These are phyloP conservation scores for Gymnoscopelus microlampas DNA, from an alignment of 2,797 vertebrate genomes.

Conservation along the genomic window DNA sequence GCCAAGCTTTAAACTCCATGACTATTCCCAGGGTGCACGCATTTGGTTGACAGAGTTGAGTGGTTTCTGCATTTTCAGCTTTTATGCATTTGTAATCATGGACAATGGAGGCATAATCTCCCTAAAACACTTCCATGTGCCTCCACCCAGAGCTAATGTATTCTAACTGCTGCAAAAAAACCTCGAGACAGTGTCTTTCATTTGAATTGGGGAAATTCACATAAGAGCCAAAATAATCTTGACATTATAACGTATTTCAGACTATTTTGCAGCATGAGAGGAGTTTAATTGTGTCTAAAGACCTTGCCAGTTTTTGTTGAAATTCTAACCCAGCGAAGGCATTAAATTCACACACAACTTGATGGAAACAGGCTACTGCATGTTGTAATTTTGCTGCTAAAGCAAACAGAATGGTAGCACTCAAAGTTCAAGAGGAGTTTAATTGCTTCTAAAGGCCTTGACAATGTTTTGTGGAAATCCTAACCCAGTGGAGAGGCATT, in stretches of 20 bases:
- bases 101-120: slow-evolving; percentile 41
- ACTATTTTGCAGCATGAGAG: neutral
- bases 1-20: slow-evolving; percentile 41
- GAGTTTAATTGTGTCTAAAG: slow-evolving; percentile 1
- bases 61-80: slow-evolving; percentile 41
- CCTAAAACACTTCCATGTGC: slow-evolving; percentile 36
- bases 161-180: neutral
- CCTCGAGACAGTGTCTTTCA: slow-evolving; percentile 3
- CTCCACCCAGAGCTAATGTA: slow-evolving; percentile 16
- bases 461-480: neutral
- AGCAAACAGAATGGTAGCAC: slow-evolving; percentile 3
- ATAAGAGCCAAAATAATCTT: neutral
- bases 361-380: slow-evolving; percentile 2
- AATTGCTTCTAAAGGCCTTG: slow-evolving; percentile 3
- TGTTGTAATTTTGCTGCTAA: slow-evolving; percentile 15
- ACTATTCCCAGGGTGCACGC: slow-evolving; percentile 25
- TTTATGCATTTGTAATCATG: slow-evolving; percentile 31
- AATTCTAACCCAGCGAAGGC: neutral
- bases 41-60: slow-evolving; percentile 40
- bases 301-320: neutral
- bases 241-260: neutral
- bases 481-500: neutral
- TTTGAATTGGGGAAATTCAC: slow-evolving; percentile 17
- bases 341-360: neutral
- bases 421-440: neutral